phyloP scores from a whole-genome alignment of 2,797 vertebrate genomes.

The Sebastes dallii region DNA sequence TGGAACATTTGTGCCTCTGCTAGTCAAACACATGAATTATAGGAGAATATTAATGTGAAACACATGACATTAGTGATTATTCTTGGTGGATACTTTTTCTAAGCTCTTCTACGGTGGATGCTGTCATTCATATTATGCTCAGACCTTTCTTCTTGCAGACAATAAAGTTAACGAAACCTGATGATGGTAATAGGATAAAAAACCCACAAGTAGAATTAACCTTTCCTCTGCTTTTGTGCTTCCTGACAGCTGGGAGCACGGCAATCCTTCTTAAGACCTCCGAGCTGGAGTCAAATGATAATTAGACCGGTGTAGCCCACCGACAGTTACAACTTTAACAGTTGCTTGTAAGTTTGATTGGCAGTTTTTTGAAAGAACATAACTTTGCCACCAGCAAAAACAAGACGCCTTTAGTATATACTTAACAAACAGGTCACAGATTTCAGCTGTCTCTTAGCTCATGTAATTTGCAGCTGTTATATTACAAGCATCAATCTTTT shows the following conservation, averaged over 20 bases:
- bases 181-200: background rate
- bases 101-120: background rate
- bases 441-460: background rate
- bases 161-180: background rate
- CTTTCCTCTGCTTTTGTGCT: constrained; percentile 3
- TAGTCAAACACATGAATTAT: background rate
- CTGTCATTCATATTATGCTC: background rate
- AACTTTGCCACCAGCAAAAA: background rate
- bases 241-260: background rate
- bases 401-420: background rate
- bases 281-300: background rate
- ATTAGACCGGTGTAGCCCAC: background rate
- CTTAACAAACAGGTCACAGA: background rate
- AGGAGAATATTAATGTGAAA: background rate
- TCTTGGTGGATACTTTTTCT: background rate
- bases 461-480: constrained; percentile 11
- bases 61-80: background rate
- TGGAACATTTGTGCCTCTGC: background rate
- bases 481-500: constrained; percentile 10
- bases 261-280: background rate
- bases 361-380: background rate
- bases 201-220: constrained; percentile 7
- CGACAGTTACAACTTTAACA: background rate
- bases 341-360: background rate
- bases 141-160: background rate